These are phyloP conservation scores for Synanthedon formicaeformis DNA, from an alignment of 2,888 invertebrate genomes.

Conservation along the genomic window DNA sequence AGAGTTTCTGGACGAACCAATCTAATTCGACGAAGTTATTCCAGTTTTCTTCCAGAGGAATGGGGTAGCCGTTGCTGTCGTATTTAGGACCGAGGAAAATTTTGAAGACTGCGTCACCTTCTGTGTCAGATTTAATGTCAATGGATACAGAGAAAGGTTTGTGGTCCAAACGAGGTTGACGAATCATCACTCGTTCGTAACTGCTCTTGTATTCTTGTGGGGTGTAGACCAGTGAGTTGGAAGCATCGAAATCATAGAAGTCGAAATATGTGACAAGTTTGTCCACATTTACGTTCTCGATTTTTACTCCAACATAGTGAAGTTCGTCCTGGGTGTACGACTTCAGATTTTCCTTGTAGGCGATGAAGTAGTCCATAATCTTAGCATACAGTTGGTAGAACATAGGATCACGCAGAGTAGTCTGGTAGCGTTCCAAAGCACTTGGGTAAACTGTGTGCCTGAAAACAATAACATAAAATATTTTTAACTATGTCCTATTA, in stretches of 20 bases:
- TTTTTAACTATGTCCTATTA: neutral
- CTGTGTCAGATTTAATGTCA: slow-evolving; percentile 46
- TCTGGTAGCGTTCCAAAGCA: slow-evolving; percentile 62
- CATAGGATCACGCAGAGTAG: slow-evolving; percentile 73
- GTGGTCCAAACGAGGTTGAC: slow-evolving; percentile 65
- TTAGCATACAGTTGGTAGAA: slow-evolving; percentile 72
- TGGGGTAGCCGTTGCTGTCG: slow-evolving; percentile 57
- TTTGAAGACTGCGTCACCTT: slow-evolving; percentile 61
- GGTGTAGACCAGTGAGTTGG: slow-evolving; percentile 48
- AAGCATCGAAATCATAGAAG: slow-evolving; percentile 40
- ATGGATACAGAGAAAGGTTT: slow-evolving; percentile 61
- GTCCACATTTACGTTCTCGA: slow-evolving; percentile 64
- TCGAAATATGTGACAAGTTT: slow-evolving; percentile 72
- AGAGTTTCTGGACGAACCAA: slow-evolving; percentile 52
- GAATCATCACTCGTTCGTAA: slow-evolving; percentile 34
- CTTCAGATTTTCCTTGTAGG: slow-evolving; percentile 60
- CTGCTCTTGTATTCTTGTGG: slow-evolving; percentile 23
- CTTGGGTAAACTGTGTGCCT: slow-evolving; percentile 26
- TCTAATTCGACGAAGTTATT: slow-evolving; percentile 17
- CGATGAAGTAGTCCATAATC: slow-evolving; percentile 53
- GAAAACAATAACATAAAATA: slow-evolving; percentile 10
- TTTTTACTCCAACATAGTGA: slow-evolving; percentile 58
- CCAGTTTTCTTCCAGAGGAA: slow-evolving; percentile 22
- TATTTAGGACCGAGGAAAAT: slow-evolving; percentile 73
- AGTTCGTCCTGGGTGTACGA: slow-evolving; percentile 65